A percentile compares a stretch with the other conserved stretches of the same genome.
phyloP scores from a whole-genome alignment of 2,797 vertebrate species.

The Cryptoblepharus egeriae region DNA sequence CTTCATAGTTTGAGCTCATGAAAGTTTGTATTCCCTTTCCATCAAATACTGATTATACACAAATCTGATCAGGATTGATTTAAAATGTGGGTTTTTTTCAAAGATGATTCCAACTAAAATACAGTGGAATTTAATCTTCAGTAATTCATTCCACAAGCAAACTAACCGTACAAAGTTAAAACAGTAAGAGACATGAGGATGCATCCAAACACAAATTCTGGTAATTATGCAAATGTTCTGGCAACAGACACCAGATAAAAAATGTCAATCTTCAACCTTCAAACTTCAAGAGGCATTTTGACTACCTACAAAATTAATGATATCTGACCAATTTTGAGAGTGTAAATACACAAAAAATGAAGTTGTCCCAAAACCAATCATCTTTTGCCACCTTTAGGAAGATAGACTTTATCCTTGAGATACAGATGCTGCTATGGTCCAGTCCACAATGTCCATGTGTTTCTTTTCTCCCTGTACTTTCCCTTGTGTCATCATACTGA shows the following conservation, averaged over 20 bases:
- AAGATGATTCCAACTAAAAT: slow-evolving; percentile 54
- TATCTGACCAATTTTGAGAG: not conserved
- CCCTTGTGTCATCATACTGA: too few relatives aligned
- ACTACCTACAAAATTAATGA: too few relatives aligned
- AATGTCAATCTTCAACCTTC: not conserved
- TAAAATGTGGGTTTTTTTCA: slow-evolving; percentile 48
- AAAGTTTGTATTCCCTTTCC: slow-evolving; percentile 61
- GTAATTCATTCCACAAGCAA: slow-evolving; percentile 45
- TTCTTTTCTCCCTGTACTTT: not conserved
- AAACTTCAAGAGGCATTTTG: not conserved
- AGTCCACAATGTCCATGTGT: too few relatives aligned
- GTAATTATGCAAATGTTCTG: not conserved
- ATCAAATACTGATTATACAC: slow-evolving; percentile 70
- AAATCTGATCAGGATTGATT: slow-evolving; percentile 58
- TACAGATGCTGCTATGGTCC: not conserved
- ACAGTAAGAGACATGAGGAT: slow-evolving; percentile 20
- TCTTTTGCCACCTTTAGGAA: not conserved
- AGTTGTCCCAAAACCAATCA: not conserved
- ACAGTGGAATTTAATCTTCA: slow-evolving; percentile 48
- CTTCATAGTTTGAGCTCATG: slow-evolving; percentile 69
- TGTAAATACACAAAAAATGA: not conserved
- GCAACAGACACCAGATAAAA: not conserved
- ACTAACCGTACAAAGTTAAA: slow-evolving; percentile 53
- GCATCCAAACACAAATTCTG: not conserved
- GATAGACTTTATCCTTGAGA: not conserved